Base-by-base conservation (phyloP, 2,113 vertebrate species). In the Petroica traversi region DNA sequence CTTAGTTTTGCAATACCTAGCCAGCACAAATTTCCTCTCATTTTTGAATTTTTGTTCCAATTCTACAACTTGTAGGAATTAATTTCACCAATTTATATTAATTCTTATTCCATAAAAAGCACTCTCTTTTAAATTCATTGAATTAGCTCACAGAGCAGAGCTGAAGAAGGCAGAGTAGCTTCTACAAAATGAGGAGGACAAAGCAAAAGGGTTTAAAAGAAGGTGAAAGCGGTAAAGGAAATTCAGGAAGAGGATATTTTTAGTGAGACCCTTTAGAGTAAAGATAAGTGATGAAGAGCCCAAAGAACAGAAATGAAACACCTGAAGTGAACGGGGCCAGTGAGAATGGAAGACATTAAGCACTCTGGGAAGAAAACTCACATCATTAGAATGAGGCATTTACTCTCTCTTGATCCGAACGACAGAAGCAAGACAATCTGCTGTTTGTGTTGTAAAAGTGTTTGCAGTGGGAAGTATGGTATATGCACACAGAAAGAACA, bases 361-460 rank as follows among this genome's bases (percentile, higher is more conserved):
- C 79, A 83, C 48, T 38, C 68, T 63, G 71, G 64, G 75, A 94
- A 90, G 90, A 93, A 94, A 88, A 51, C 72, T 5, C 20, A 29
- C 79, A 75, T 92, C 89, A 91, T 95, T 75, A 95, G 91, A 84
- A 84, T 74, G 83, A 96, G 87, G 57, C 95, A 80, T 94, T 96
- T 96, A 92, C 85, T 92, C 62, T 93, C 80, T 88, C 79, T 84
- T 69, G 77, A 94, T 83, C 72, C 1, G 14, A 80, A 80, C 1
- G 7, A 96, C 95, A 96, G 94, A 96, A 97, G 94, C 88, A 96
- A 92, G 88, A 73, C 94, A 97, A 97, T 96, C 96, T 97, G 96
- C 95, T 96, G 96, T 96, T 97, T 96, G 88, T 96, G 95, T 88
- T 94, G 88, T 95, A 94, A 94, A 96, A 96, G 85, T 95, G 94